Evolutionary conservation across 1,140 invertebrate species (phyloP).

Genomic region (Drosophila mojavensis): DNA sequence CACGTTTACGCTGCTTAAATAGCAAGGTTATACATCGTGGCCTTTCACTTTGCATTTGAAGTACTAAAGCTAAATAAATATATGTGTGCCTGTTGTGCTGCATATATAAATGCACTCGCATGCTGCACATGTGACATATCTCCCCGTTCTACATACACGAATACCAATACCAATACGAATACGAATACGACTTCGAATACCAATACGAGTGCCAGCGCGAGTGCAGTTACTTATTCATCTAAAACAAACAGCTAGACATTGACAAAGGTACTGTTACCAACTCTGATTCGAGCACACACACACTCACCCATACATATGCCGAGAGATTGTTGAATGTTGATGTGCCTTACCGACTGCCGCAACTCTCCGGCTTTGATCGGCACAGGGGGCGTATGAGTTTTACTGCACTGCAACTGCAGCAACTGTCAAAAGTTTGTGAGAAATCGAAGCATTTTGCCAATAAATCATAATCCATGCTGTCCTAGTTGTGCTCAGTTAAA

Average conservation of each 20-base stretch:
- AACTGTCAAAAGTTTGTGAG: slow-evolving; percentile 44
- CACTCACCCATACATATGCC: background rate
- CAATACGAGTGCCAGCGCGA: slow-evolving; percentile 1
- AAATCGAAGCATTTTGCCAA: slow-evolving; percentile 39
- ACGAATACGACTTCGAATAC: background rate
- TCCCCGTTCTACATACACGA: slow-evolving; percentile 53
- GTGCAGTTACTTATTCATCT: slow-evolving; percentile 55
- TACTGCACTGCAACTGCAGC: slow-evolving; percentile 26
- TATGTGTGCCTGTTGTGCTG: slow-evolving; percentile 23
- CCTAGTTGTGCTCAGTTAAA: slow-evolving; percentile 16
- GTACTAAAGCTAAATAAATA: slow-evolving; percentile 65
- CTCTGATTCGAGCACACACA: slow-evolving; percentile 15
- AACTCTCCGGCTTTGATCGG: slow-evolving; percentile 14
- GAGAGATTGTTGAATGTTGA: slow-evolving; percentile 58
- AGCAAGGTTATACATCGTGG: slow-evolving; percentile 77
- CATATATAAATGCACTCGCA: slow-evolving; percentile 47
- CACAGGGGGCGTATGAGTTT: slow-evolving; percentile 44
- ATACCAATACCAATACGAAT: background rate
- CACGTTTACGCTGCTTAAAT: slow-evolving; percentile 80
- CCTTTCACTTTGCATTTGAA: slow-evolving; percentile 81
- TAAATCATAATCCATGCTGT: slow-evolving; percentile 39
- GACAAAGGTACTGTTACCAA: slow-evolving; percentile 64
- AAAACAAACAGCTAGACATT: slow-evolving; percentile 56
- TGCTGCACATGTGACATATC: slow-evolving; percentile 76
- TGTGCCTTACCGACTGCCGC: slow-evolving; percentile 20